These are phyloP conservation scores for Drosophila insularis DNA, from an alignment of 1,140 invertebrate species.

Conservation along the genomic window DNA sequence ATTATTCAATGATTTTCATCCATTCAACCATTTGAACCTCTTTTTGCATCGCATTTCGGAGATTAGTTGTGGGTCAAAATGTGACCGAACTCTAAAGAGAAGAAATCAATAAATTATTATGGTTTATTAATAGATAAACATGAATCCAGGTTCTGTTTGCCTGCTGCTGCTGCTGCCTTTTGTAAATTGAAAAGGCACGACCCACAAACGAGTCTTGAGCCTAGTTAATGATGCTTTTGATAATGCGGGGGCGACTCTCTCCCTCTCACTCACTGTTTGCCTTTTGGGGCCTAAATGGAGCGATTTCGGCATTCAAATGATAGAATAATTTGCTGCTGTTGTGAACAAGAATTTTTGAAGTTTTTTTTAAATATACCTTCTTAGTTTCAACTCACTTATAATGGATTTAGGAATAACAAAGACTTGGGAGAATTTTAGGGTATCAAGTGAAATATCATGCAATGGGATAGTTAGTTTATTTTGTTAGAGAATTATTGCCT, in stretches of 20 bases:
- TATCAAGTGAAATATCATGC: too few species aligned
- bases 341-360: too few species aligned
- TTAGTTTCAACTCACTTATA: too few species aligned
- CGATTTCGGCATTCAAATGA: too few species aligned
- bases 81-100: constrained; percentile 43
- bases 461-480: too few species aligned
- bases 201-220: constrained; percentile 19
- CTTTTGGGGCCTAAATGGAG: constrained; percentile 1
- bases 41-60: constrained; percentile 22
- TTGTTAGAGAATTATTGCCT: too few species aligned
- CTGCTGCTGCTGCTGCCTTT: constrained; percentile 16
- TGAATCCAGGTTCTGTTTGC: neutral
- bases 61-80: constrained; percentile 74
- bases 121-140: constrained; percentile 65
- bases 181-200: constrained; percentile 56
- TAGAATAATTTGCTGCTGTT: too few species aligned
- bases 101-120: constrained; percentile 79
- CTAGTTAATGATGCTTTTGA: constrained; percentile 16
- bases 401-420: too few species aligned
- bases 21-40: constrained; percentile 17
- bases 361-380: too few species aligned
- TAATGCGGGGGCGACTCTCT: constrained; percentile 21
- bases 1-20: constrained; percentile 10
- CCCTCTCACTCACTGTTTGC: neutral
- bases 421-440: too few species aligned